Conservation (phyloP, 2,888 invertebrate genomes). For the Rhopalosiphum nymphaeae region DNA sequence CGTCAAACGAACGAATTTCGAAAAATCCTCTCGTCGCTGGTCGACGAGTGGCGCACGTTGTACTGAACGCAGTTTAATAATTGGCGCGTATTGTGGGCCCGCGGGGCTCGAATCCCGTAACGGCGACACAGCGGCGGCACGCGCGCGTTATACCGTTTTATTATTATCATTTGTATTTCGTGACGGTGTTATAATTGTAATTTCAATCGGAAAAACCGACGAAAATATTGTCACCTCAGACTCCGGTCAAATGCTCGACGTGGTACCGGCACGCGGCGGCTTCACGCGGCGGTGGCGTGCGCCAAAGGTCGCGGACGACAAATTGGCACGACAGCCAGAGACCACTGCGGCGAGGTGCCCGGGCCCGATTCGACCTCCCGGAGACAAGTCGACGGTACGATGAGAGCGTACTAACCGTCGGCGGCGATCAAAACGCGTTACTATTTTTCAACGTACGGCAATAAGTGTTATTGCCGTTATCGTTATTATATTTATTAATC, state of each 20-base stretch:
- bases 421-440: too few species aligned
- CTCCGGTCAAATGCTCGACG: conserved; percentile 11
- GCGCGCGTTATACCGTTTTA: not conserved
- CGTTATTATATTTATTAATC: not conserved
- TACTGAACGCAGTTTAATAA: not conserved
- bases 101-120: not conserved
- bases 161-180: not conserved
- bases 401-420: not conserved
- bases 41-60: not conserved
- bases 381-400: not conserved
- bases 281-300: conserved; percentile 56
- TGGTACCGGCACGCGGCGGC: conserved; percentile 59
- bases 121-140: not conserved
- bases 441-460: not conserved
- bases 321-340: conserved; percentile 52
- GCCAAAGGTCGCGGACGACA: conserved; percentile 26
- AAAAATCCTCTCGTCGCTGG: conserved; percentile 18
- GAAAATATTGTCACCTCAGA: conserved; percentile 42
- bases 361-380: not conserved
- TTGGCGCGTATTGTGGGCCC: conserved; percentile 11
- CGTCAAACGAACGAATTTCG: not conserved
- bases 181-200: not conserved
- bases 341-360: not conserved
- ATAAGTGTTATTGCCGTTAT: not conserved
- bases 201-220: not conserved